Evolutionary conservation across 2,797 vertebrate genomes (phyloP), one percentile per base, ranked within the genome.

Genomic region (Telmatherina bonti): DNA sequence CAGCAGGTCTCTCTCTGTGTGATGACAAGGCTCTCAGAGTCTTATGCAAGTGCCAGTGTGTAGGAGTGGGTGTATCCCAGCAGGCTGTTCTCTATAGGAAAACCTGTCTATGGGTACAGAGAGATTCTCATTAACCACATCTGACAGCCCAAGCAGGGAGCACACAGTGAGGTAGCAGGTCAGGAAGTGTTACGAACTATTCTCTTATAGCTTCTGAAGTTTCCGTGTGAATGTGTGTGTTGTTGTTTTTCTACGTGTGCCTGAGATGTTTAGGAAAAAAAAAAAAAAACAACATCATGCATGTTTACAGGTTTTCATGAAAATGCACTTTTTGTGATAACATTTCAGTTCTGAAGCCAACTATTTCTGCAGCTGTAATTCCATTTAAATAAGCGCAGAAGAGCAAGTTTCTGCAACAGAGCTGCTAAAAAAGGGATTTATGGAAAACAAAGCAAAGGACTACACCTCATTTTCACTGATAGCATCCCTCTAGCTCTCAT

Each of bases 121-220:
- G 73, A 84, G 78, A 78, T 79, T 85, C 87, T 91, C 84, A 88
- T 91, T 92, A 91, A 93, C 78, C 53, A 66, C 78, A 87, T 86
- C 76, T 91, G 92, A 93, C 91, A 92, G 83, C 73, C 79, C 77
- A 81, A 84, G 88, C 82, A 78, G 87, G 88, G 79, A 81, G 85
- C 75, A 43, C 71, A 47, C 83, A 81, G 85, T 68, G 79, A 88
- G 89, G 81, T 79, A 82, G 79, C 84, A 83, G 85, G 87, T 91
- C 88, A 88, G 77, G 56, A 59, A 82, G 85, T 70, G 85, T 79
- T 84, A 86, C 4, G 4, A 73, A 76, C 77, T 60, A 49, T 55
- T 52, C 58, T 63, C 70, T 85, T 75, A 87, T 84, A 77, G 68
- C 70, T 74, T 85, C 52, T 83, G 87, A 87, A 81, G 85, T 86